A percentile compares a stretch with the other conserved stretches of the same genome.
phyloP scores from a whole-genome alignment of 2,797 vertebrate genomes.

The Chiloscyllium punctatum region DNA sequence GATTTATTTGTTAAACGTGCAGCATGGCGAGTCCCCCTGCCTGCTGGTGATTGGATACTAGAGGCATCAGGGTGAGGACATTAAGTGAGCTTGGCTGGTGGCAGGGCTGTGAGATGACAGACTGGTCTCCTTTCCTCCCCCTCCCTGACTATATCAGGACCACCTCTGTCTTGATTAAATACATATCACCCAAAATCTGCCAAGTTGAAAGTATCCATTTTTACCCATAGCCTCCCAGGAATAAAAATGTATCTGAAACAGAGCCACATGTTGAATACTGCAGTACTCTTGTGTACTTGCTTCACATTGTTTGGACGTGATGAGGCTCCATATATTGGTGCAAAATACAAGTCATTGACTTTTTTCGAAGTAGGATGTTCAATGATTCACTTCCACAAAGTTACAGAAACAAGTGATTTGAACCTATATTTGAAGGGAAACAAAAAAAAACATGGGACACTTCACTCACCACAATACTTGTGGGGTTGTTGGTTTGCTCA shows the following conservation, averaged over 20 bases:
- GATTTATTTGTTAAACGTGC: no score
- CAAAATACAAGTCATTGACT: background rate
- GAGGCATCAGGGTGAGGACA: no score
- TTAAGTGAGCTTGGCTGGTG: no score
- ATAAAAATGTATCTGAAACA: background rate
- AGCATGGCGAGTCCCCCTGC: no score
- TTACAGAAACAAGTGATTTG: background rate
- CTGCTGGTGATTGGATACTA: no score
- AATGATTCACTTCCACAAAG: background rate
- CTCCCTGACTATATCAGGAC: no score
- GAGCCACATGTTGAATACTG: background rate
- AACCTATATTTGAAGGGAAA: background rate
- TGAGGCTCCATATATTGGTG: background rate
- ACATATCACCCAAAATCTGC: no score
- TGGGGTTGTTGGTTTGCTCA: background rate
- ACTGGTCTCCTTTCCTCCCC: no score
- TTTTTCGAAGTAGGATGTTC: background rate
- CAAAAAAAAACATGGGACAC: background rate
- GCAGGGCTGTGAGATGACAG: no score
- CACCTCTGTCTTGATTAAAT: no score
- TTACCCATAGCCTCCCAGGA: background rate
- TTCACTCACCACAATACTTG: background rate
- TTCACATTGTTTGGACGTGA: background rate
- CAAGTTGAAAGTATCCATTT: no score
- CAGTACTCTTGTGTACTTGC: background rate